phyloP scores from a whole-genome alignment of 2,113 vertebrate species.

The Apteryx owenii region DNA sequence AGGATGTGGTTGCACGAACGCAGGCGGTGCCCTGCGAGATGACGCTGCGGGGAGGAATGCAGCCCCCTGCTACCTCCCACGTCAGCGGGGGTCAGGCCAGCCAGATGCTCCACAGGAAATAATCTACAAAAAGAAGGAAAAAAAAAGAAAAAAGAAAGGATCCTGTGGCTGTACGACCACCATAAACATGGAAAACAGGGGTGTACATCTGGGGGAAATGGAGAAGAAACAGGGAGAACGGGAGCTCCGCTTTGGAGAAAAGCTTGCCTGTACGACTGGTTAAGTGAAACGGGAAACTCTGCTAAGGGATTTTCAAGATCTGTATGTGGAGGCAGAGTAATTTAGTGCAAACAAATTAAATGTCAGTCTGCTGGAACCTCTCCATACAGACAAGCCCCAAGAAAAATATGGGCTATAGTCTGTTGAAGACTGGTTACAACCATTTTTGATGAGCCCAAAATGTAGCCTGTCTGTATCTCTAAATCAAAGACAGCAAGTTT shows the following conservation, averaged over 20 bases:
- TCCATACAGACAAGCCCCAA: background rate
- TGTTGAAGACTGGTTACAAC: background rate
- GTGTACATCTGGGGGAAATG: background rate
- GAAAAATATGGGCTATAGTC: background rate
- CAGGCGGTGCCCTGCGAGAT: too few species aligned
- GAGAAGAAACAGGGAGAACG: background rate
- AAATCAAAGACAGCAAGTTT: constrained; percentile 18
- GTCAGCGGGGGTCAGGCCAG: background rate
- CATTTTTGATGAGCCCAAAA: background rate
- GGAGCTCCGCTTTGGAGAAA: background rate
- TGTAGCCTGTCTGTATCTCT: background rate
- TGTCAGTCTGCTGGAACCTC: background rate
- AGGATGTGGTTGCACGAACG: too few species aligned
- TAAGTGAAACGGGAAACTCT: background rate
- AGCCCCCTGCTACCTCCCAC: background rate
- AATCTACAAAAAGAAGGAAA: too few species aligned
- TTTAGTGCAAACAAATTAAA: background rate
- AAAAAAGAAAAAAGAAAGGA: background rate
- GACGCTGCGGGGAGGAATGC: too few species aligned
- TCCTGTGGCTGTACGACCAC: background rate
- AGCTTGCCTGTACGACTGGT: background rate
- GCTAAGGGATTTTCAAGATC: background rate
- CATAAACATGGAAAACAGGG: background rate
- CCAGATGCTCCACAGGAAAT: background rate
- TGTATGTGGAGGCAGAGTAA: background rate